A percentile compares a stretch with the other conserved stretches of the same genome.
Conservation (phyloP, 2,888 invertebrate species). For the Punctoribates punctum region DNA sequence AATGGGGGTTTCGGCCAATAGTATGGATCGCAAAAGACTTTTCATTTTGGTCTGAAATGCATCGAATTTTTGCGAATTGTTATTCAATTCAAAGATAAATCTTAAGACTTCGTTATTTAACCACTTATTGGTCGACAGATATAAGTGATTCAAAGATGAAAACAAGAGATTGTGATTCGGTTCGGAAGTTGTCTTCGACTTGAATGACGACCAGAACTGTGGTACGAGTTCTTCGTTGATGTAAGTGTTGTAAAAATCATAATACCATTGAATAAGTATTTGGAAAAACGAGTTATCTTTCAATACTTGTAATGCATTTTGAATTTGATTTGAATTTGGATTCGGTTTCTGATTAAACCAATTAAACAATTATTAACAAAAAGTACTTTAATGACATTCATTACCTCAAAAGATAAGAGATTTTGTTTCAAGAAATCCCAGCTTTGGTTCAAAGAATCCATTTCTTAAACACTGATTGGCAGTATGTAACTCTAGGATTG, state of each 20-base stretch:
- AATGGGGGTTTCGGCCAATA: conserved; percentile 46
- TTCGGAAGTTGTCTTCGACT: background rate
- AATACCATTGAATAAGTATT: conserved; percentile 12
- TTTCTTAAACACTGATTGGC: background rate
- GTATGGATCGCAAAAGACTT: conserved; percentile 41
- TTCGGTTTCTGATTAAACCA: background rate
- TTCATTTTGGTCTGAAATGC: conserved; percentile 39
- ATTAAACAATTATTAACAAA: background rate
- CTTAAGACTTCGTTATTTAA: conserved; percentile 39
- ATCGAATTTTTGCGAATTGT: conserved; percentile 43
- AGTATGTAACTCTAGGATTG: too few relatives aligned
- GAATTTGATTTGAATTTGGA: background rate
- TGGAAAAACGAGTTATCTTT: background rate
- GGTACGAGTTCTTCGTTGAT: conserved; percentile 15
- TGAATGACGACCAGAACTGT: background rate
- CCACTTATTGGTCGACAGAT: conserved; percentile 40
- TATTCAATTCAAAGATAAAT: conserved; percentile 43
- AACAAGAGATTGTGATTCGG: conserved; percentile 12
- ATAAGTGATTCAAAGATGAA: conserved; percentile 41
- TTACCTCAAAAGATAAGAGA: background rate
- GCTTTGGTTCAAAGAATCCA: background rate
- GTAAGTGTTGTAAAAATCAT: background rate
- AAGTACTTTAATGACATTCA: background rate
- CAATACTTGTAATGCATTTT: background rate
- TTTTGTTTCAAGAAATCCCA: background rate